Evolutionary conservation across 2,888 invertebrate species (phyloP).

Genomic region (Ecliptopera silaceata): DNA sequence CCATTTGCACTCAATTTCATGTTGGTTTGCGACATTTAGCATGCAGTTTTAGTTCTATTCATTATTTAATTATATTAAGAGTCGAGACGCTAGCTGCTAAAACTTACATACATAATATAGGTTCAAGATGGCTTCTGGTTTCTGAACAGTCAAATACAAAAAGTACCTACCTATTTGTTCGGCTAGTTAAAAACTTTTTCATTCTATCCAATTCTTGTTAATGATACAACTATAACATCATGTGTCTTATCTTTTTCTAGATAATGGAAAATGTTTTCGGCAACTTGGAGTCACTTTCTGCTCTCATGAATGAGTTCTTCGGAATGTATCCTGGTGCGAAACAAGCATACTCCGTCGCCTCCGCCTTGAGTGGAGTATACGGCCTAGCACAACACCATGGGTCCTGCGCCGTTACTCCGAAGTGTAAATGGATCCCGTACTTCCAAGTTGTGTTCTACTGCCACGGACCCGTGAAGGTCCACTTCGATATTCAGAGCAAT

Average conservation of each 20-base stretch:
- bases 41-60: background rate
- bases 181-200: too few relatives aligned
- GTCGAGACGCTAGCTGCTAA: too few relatives aligned
- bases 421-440: conserved; percentile 70
- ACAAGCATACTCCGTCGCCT: conserved; percentile 64
- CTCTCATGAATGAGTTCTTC: conserved; percentile 73
- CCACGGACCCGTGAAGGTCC: conserved; percentile 64
- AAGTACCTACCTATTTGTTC: too few relatives aligned
- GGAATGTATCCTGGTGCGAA: conserved; percentile 61
- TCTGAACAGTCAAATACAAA: too few relatives aligned
- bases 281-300: conserved; percentile 59
- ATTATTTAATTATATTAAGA: background rate
- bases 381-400: conserved; percentile 60
- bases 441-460: conserved; percentile 69
- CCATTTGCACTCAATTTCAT: conserved; percentile 20
- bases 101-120: too few relatives aligned
- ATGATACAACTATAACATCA: too few relatives aligned
- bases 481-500: conserved; percentile 62
- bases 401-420: conserved; percentile 42
- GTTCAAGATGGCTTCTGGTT: too few relatives aligned
- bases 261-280: conserved; percentile 66
- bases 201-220: too few relatives aligned
- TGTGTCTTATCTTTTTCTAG: too few relatives aligned
- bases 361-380: conserved; percentile 61
- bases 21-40: conserved; percentile 4